phyloP scores from a whole-genome alignment of 1,140 invertebrate species.

The Caenorhabditis brenneri region DNA sequence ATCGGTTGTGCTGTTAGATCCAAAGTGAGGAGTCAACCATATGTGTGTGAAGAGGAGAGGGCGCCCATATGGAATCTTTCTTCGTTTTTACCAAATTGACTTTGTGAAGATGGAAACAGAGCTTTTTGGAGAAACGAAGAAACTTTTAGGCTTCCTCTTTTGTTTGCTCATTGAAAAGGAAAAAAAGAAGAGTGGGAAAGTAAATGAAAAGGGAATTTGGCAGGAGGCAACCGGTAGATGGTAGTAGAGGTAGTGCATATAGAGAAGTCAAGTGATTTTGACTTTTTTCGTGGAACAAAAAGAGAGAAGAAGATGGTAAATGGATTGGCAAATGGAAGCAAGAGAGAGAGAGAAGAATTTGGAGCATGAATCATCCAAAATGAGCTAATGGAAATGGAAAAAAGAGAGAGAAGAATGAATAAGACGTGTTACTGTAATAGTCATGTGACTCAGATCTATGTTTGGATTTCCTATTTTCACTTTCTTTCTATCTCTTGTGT shows the following conservation, averaged over 20 bases:
- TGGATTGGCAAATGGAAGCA: not conserved
- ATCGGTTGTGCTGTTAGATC: not conserved
- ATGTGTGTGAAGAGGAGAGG: not conserved
- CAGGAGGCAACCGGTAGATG: constrained; percentile 23
- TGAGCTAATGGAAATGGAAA: not conserved
- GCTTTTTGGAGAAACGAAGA: not conserved
- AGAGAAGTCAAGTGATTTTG: constrained; percentile 41
- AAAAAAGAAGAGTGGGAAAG: constrained; percentile 41
- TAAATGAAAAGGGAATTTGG: constrained; percentile 37
- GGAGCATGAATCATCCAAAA: not conserved
- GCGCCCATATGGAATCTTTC: constrained; percentile 16
- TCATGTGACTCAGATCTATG: constrained; percentile 21
- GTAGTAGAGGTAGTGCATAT: constrained; percentile 38
- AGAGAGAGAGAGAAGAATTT: not conserved
- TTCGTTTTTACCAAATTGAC: constrained; percentile 31
- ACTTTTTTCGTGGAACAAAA: not conserved
- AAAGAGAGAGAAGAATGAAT: not conserved
- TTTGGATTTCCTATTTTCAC: not conserved
- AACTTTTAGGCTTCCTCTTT: constrained; percentile 30
- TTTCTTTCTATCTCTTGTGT: not conserved
- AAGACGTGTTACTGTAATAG: constrained; percentile 18
- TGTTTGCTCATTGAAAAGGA: constrained; percentile 41
- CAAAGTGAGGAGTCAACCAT: constrained; percentile 38
- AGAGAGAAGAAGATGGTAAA: not conserved
- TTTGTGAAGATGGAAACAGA: constrained; percentile 10